Conservation (phyloP, 2,113 vertebrate genomes). For the Tiliqua scincoides region DNA sequence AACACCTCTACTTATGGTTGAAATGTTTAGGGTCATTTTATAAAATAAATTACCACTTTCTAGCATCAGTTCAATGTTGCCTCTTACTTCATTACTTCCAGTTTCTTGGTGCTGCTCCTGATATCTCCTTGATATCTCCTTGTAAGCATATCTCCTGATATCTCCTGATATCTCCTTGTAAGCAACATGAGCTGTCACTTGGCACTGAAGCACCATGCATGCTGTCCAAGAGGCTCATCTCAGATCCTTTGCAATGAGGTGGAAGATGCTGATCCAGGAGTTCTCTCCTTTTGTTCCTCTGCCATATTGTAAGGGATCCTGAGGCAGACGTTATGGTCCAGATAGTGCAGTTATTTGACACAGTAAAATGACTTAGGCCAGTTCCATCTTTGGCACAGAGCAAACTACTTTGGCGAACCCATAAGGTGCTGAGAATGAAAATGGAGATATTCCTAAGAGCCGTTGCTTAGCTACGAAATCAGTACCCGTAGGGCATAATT, state of each 20-base stretch:
- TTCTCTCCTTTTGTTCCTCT: neutral
- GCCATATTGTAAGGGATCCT: neutral
- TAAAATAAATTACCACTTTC: too few species aligned
- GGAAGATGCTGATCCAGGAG: neutral
- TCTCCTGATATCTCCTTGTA: too few species aligned
- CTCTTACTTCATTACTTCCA: too few species aligned
- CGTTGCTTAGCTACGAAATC: neutral
- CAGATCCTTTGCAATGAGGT: neutral
- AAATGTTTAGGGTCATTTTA: too few species aligned
- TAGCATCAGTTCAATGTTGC: too few species aligned
- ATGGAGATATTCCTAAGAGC: neutral
- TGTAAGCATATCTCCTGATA: neutral
- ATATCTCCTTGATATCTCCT: too few species aligned
- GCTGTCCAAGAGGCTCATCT: neutral
- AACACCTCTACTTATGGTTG: too few species aligned
- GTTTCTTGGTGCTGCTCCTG: too few species aligned
- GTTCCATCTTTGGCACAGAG: neutral
- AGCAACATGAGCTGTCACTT: neutral
- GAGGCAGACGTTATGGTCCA: neutral
- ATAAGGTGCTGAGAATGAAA: neutral
- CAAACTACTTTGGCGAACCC: constrained; percentile 9
- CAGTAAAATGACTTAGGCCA: neutral
- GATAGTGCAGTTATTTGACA: neutral
- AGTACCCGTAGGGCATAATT: neutral
- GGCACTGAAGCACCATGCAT: too few species aligned